These are phyloP conservation scores for Anneissia japonica DNA, from an alignment of 35 echinoderm and acorn worm species.

Conservation along the genomic window DNA sequence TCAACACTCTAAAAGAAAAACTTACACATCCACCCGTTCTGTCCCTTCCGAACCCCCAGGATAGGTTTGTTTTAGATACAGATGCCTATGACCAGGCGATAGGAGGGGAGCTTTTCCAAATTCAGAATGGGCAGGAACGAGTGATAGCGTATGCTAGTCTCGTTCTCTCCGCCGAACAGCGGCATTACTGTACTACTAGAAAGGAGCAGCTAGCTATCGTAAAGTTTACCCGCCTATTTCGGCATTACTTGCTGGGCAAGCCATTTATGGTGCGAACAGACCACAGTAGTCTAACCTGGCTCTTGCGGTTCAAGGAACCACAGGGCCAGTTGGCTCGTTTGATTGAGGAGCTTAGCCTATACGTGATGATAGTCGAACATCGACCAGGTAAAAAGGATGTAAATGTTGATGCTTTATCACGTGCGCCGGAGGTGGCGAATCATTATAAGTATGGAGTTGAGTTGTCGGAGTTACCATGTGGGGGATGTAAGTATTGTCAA, in stretches of 20 bases:
- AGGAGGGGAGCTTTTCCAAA: not conserved
- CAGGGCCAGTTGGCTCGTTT: not conserved
- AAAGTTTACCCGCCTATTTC: constrained; percentile 29
- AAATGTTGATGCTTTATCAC: not conserved
- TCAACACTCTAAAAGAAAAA: not conserved
- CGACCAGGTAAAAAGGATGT: not conserved
- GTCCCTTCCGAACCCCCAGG: not conserved
- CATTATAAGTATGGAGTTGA: constrained; percentile 1
- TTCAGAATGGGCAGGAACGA: not conserved
- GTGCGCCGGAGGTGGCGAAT: not conserved
- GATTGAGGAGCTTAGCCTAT: no score
- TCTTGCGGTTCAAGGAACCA: constrained; percentile 9
- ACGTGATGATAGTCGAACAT: constrained; percentile 11
- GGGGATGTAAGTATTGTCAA: constrained; percentile 34
- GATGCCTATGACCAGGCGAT: not conserved
- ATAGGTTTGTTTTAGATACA: not conserved
- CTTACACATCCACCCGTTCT: not conserved
- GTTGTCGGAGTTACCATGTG: constrained; percentile 28
- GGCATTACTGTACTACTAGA: constrained; percentile 24
- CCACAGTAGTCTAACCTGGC: constrained; percentile 35
- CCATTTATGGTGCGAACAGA: constrained; percentile 18
- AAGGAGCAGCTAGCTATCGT: constrained; percentile 33
- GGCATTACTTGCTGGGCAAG: constrained; percentile 35
- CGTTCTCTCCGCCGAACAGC: constrained; percentile 22
- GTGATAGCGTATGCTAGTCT: not conserved